Conservation (phyloP, 2,113 vertebrate genomes). For the Peromyscus maniculatus region DNA sequence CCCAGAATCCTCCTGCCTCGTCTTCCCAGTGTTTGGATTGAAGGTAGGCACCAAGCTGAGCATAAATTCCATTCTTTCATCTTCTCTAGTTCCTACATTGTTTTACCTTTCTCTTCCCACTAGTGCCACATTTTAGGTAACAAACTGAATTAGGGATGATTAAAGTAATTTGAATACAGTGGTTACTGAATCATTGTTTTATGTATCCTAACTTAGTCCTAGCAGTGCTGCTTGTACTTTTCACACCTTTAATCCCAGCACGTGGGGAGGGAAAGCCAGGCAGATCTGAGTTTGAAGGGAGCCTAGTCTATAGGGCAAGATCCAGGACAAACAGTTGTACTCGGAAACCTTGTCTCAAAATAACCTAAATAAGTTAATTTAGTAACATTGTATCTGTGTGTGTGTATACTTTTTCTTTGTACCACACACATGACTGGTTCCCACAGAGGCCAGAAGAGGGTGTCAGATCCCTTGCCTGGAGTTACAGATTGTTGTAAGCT, state of each 20-base stretch:
- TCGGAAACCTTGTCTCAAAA: background rate
- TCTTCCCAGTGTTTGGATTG: background rate
- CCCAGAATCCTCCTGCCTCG: background rate
- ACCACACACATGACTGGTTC: background rate
- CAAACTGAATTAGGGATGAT: background rate
- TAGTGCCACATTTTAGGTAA: background rate
- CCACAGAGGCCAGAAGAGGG: background rate
- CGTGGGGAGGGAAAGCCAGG: background rate
- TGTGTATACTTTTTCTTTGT: background rate
- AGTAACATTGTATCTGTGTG: background rate
- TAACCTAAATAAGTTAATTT: background rate
- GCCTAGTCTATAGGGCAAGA: background rate
- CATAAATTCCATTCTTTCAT: background rate
- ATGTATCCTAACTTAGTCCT: background rate
- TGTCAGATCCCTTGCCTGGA: background rate
- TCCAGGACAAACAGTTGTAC: no score
- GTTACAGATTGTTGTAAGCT: background rate
- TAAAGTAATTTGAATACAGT: background rate
- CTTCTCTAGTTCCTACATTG: background rate
- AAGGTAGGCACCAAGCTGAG: background rate
- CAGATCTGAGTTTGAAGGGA: background rate
- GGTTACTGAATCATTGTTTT: background rate
- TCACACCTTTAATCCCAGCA: background rate
- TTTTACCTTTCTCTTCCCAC: background rate
- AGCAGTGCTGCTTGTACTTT: background rate